These are phyloP conservation scores for Etheostoma spectabile DNA, from an alignment of 2,113 vertebrate species.

Conservation along the genomic window DNA sequence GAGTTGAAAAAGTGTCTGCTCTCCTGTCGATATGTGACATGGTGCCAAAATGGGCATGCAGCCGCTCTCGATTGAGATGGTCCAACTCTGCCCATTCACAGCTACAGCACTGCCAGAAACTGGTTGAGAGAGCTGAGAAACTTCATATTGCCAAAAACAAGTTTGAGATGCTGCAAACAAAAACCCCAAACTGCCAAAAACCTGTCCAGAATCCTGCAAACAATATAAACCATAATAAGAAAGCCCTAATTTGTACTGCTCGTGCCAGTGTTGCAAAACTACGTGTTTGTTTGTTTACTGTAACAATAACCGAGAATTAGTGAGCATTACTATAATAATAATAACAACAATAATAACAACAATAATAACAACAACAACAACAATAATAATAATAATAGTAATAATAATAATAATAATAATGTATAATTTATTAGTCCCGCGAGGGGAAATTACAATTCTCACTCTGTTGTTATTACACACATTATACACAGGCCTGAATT, in stretches of 20 bases:
- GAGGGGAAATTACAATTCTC: too few relatives aligned
- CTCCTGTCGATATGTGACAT: conserved; percentile 69
- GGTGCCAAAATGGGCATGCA: conserved; percentile 65
- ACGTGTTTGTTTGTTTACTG: conserved; percentile 33
- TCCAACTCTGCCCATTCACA: conserved; percentile 54
- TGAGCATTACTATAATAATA: not conserved
- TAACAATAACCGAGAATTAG: conserved; percentile 46
- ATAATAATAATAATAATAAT: too few relatives aligned
- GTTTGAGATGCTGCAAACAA: conserved; percentile 62
- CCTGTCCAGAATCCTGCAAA: conserved; percentile 37
- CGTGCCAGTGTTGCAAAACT: conserved; percentile 4
- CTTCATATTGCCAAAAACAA: conserved; percentile 60
- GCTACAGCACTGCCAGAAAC: conserved; percentile 58
- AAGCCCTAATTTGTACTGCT: not conserved
- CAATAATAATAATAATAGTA: too few relatives aligned
- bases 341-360: too few relatives aligned
- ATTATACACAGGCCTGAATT: too few relatives aligned
- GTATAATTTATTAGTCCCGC: too few relatives aligned
- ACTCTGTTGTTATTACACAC: too few relatives aligned
- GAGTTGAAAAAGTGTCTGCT: conserved; percentile 70
- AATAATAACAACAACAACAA: too few relatives aligned
- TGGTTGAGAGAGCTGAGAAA: conserved; percentile 40
- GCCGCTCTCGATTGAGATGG: conserved; percentile 68
- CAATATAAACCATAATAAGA: conserved; percentile 28
- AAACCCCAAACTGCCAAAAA: conserved; percentile 15